Evolutionary conservation across 2,888 invertebrate species (phyloP).

Genomic region (Drosophila helvetica): DNA sequence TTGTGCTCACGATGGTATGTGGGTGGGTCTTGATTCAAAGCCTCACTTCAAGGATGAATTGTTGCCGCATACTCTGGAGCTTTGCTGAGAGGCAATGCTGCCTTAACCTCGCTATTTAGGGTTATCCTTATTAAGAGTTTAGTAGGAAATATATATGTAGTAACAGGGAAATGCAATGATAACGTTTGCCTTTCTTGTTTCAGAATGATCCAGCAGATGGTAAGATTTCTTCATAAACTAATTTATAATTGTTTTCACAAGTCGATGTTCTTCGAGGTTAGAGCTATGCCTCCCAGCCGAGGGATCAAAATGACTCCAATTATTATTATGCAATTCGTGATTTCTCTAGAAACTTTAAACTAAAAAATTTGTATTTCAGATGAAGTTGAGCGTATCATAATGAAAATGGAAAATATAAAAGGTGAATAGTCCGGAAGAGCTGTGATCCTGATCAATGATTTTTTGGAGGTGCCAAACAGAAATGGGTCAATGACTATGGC

Average conservation of each 20-base stretch:
- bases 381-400: too few species aligned
- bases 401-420: too few species aligned
- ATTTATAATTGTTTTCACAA: background rate
- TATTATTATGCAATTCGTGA: too few species aligned
- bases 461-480: too few species aligned
- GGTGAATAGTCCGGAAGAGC: too few species aligned
- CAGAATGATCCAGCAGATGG: background rate
- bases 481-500: too few species aligned
- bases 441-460: too few species aligned
- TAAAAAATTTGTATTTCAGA: too few species aligned
- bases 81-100: background rate
- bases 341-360: too few species aligned
- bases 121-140: background rate
- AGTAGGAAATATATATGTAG: background rate
- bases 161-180: background rate
- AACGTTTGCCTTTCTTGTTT: background rate
- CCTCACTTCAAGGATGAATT: conserved; percentile 24
- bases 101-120: conserved; percentile 2
- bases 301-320: too few species aligned
- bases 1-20: conserved; percentile 1
- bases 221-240: background rate
- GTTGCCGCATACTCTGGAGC: conserved; percentile 32
- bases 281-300: too few species aligned
- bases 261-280: too few species aligned
- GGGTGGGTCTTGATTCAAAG: conserved; percentile 46